Evolutionary conservation across 2,113 vertebrate species (phyloP), one percentile per base, ranked within the genome.

Genomic region (Amphiprion percula): DNA sequence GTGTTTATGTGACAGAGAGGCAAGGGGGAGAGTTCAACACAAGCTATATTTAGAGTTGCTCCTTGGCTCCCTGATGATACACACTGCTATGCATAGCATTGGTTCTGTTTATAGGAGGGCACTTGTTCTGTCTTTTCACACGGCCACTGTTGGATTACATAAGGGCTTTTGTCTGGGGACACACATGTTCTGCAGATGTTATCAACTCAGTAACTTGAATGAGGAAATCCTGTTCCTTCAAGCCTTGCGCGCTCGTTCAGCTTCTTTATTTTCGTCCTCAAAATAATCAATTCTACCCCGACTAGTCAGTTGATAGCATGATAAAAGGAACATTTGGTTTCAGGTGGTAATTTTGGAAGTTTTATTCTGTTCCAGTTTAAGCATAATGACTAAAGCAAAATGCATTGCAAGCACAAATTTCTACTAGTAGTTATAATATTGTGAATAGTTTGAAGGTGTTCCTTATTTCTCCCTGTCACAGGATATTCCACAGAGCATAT

Each of bases 11-110:
- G 70, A 61, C 37, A 10, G 55, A 68, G 55, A 65, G 49, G 52
- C 69, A 85, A 67, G 60, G 70, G 71, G 61, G 79, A 82, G 77
- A 74, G 83, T 88, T 86, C 64, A 80, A 17, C 28, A 15, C 5
- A 17, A 54, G 61, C 64, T 91, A 90, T 87, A 87, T 88, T 88
- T 90, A 91, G 82, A 77, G 53, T 19, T 67, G 74, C 82, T 83
- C 28, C 64, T 64, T 16, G 15, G 68, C 64, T 60, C 63, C 74
- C 74, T 83, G 77, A 82, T 85, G 81, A 83, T 77, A 86, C 62
- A 73, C 46, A 50, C 46, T 75, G 68, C 68, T 84, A 56, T 80
- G 73, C 80, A 84, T 73, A 53, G 16, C 23, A 33, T 28, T 28
- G 55, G 30, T 70, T 86, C 82, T 85, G 87, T 85, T 87, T 85